Conservation (phyloP, 2,797 vertebrate species). For the Molossus molossus region DNA sequence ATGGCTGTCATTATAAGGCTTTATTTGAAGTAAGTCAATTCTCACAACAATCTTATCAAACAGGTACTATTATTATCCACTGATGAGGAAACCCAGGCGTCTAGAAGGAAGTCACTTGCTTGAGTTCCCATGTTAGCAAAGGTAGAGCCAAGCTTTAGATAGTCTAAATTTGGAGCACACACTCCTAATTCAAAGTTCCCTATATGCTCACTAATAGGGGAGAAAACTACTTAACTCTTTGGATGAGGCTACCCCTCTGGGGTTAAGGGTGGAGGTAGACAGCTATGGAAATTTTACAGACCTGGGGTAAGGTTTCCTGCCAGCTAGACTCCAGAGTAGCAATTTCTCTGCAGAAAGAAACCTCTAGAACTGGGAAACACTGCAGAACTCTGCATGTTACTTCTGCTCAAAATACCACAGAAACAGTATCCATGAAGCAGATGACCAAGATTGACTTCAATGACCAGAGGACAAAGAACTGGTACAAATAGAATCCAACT, state of each 20-base stretch:
- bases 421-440: not conserved
- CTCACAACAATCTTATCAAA: not conserved
- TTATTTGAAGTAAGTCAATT: conserved; percentile 29
- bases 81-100: not conserved
- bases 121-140: not conserved
- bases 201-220: not conserved
- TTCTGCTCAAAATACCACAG: not conserved
- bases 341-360: not conserved
- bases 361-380: not conserved
- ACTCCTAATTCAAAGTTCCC: not conserved
- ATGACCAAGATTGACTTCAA: not conserved
- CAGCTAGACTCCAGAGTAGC: not conserved
- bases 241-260: not conserved
- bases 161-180: not conserved
- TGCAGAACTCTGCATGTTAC: not conserved
- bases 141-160: not conserved
- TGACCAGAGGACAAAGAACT: not conserved
- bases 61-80: not conserved
- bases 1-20: not conserved
- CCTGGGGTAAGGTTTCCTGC: not conserved
- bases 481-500: not conserved
- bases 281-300: not conserved
- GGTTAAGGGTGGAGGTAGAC: not conserved
- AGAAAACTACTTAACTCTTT: not conserved
- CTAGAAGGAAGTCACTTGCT: not conserved